Conservation (phyloP, 2,113 vertebrate species). For the Cyrtonyx montezumae region DNA sequence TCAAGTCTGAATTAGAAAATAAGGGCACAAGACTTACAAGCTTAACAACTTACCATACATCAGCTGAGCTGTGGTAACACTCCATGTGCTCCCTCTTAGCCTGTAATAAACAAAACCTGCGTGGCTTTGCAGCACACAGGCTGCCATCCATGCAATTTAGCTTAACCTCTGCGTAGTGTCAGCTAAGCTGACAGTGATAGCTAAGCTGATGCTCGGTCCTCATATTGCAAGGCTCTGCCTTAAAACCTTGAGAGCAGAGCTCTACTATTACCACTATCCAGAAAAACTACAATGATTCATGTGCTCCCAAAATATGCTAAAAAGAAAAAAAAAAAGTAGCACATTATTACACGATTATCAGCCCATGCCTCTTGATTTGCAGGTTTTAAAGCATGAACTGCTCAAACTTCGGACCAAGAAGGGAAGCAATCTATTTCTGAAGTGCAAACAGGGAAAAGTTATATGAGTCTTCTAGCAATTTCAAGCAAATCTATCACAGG, state of each 20-base stretch:
- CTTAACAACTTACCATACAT: constrained; percentile 28
- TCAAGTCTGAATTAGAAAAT: constrained; percentile 53
- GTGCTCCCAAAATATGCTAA: background rate
- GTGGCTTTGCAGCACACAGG: background rate
- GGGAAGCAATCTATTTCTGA: constrained; percentile 52
- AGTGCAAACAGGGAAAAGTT: constrained; percentile 39
- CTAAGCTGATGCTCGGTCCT: background rate
- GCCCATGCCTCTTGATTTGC: constrained; percentile 28
- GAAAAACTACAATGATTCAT: constrained; percentile 26
- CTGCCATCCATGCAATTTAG: background rate
- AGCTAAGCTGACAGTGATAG: constrained; percentile 4
- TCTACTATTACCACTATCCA: background rate
- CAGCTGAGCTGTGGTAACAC: constrained; percentile 28
- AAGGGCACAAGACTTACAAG: constrained; percentile 22
- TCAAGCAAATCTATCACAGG: constrained; percentile 72
- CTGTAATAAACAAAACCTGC: background rate
- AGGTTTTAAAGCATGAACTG: constrained; percentile 38
- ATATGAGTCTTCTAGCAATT: constrained; percentile 71
- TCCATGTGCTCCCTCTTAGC: background rate
- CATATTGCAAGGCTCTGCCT: background rate
- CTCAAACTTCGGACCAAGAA: constrained; percentile 50
- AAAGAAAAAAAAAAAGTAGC: background rate
- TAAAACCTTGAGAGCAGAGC: constrained; percentile 6
- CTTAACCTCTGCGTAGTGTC: background rate
- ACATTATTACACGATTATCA: constrained; percentile 25